A percentile compares a stretch with the other conserved stretches of the same genome.
These are phyloP conservation scores for Potamilus streckersoni DNA, from an alignment of 1,140 invertebrate species.

Conservation along the genomic window DNA sequence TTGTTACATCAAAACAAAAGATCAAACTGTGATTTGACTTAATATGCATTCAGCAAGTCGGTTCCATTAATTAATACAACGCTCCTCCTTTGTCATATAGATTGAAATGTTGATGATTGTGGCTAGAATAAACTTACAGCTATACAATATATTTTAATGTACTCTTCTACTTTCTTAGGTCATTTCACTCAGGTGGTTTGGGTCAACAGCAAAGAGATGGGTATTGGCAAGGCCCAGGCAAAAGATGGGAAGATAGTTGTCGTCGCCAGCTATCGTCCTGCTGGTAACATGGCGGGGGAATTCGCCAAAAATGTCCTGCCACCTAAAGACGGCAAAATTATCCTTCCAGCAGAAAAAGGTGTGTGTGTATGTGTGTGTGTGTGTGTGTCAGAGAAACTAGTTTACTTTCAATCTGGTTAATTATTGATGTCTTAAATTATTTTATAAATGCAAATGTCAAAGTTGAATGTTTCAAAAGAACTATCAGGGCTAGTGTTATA, in stretches of 20 bases:
- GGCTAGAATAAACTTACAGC: neutral
- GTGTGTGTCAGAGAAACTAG: neutral
- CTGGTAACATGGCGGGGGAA: constrained; percentile 81
- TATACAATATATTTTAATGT: neutral
- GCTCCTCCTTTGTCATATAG: too few species aligned
- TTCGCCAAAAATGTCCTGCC: constrained; percentile 77
- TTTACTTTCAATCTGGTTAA: too few species aligned
- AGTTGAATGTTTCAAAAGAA: too few species aligned
- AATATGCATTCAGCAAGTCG: too few species aligned
- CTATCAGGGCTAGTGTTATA: too few species aligned
- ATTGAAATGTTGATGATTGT: too few species aligned
- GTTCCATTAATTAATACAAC: too few species aligned
- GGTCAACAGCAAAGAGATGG: constrained; percentile 79
- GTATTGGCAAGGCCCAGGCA: constrained; percentile 76
- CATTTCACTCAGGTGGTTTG: constrained; percentile 69
- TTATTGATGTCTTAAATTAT: too few species aligned
- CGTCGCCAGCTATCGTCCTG: constrained; percentile 86
- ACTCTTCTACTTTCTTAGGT: constrained; percentile 22
- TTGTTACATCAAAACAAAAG: too few species aligned
- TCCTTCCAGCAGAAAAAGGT: constrained; percentile 21
- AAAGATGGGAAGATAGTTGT: constrained; percentile 78
- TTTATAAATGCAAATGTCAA: too few species aligned
- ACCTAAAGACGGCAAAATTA: constrained; percentile 36
- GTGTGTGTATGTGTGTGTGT: neutral
- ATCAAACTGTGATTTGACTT: too few species aligned